Conservation (phyloP, 2,113 vertebrate genomes). For the Mastomys natalensis region DNA sequence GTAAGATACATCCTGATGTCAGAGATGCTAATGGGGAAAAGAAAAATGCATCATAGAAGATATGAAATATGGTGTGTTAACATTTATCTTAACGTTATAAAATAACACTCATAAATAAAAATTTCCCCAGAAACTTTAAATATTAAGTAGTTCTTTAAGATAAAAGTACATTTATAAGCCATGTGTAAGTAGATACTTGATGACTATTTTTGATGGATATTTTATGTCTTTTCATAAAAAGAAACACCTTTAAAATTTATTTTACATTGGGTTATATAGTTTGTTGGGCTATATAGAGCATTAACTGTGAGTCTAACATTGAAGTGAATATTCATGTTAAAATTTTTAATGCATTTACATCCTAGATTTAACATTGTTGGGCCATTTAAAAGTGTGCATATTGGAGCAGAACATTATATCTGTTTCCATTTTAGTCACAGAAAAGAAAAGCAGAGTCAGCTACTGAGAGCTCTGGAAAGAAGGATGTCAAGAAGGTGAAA, state of each 20-base stretch:
- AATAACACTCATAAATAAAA: conserved; percentile 62
- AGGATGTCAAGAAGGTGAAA: conserved; percentile 93
- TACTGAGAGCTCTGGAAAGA: conserved; percentile 89
- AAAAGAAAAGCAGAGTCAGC: conserved; percentile 92
- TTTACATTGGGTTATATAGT: conserved; percentile 76
- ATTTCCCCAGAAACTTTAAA: conserved; percentile 65
- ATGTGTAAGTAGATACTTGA: conserved; percentile 76
- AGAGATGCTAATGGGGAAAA: conserved; percentile 66
- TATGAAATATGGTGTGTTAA: conserved; percentile 70
- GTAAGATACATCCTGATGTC: conserved; percentile 66
- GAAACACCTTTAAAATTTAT: conserved; percentile 73
- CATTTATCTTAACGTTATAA: conserved; percentile 29
- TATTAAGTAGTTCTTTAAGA: conserved; percentile 75
- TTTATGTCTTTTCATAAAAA: conserved; percentile 79
- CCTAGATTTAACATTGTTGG: conserved; percentile 76
- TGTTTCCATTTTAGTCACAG: conserved; percentile 88
- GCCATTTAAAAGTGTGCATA: conserved; percentile 80
- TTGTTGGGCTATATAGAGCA: conserved; percentile 72
- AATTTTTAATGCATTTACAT: conserved; percentile 77
- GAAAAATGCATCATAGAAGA: conserved; percentile 64
- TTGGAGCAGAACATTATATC: conserved; percentile 77
- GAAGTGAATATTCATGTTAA: conserved; percentile 73
- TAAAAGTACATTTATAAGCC: conserved; percentile 74
- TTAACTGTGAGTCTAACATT: conserved; percentile 63
- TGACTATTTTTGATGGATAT: conserved; percentile 81